Conservation (phyloP, 2,797 vertebrate genomes). For the Vespertilio murinus region DNA sequence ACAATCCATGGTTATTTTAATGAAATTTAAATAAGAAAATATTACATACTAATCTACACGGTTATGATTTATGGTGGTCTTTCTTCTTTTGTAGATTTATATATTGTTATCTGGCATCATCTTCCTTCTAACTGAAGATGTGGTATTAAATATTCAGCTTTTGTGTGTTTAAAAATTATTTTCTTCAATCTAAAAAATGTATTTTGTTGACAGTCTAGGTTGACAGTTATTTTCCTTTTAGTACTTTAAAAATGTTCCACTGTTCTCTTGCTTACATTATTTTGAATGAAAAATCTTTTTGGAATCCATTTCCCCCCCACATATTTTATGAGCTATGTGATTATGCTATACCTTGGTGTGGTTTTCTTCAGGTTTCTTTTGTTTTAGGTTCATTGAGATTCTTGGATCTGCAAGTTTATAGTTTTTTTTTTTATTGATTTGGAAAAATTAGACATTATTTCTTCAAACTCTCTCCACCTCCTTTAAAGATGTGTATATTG, state of each 20-base stretch:
- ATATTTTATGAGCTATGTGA: neutral
- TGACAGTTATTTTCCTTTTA: neutral
- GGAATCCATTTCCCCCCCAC: neutral
- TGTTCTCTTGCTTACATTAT: neutral
- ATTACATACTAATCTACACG: neutral
- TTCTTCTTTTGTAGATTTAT: neutral
- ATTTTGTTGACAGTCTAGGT: neutral
- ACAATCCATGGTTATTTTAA: neutral
- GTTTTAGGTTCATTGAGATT: neutral
- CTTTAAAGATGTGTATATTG: neutral
- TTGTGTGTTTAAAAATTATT: neutral
- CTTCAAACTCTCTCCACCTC: neutral
- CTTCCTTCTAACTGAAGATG: neutral
- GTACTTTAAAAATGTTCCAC: neutral
- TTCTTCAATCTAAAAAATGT: constrained; percentile 2
- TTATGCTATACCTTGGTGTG: neutral
- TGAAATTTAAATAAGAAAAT: neutral
- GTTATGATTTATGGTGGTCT: neutral
- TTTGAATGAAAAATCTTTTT: neutral
- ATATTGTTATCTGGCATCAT: neutral
- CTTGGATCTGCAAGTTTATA: neutral
- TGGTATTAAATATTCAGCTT: neutral
- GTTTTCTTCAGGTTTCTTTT: neutral
- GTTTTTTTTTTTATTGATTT: neutral
- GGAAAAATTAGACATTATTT: constrained; percentile 5